These are phyloP conservation scores for Hiodon tergisus DNA, from an alignment of 2,113 vertebrate species.

Conservation along the genomic window DNA sequence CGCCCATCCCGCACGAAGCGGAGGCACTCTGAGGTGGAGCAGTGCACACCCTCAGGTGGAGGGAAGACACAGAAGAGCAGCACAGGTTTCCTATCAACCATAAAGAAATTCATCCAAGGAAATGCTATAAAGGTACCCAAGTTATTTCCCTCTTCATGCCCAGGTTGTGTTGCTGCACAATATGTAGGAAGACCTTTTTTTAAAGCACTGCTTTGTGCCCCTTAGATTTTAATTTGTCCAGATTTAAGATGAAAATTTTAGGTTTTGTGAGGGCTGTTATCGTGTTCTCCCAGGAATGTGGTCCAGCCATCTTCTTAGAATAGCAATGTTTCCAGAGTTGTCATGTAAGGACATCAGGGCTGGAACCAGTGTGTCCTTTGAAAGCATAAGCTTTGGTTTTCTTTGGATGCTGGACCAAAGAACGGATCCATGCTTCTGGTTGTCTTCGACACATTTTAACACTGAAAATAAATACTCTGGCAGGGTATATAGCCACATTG, in stretches of 20 bases:
- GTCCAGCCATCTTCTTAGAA: constrained; percentile 57
- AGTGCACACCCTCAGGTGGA: constrained; percentile 45
- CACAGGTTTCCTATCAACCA: constrained; percentile 64
- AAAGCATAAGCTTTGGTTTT: background rate
- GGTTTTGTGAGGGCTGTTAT: constrained; percentile 54
- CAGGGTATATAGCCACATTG: no score
- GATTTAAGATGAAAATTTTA: constrained; percentile 40
- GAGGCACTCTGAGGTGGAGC: constrained; percentile 72
- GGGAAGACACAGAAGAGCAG: constrained; percentile 67
- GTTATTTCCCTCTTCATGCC: constrained; percentile 39
- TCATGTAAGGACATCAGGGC: constrained; percentile 51
- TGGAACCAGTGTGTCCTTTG: constrained; percentile 23
- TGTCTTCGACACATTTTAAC: no score
- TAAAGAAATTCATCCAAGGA: constrained; percentile 68
- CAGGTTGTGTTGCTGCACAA: background rate
- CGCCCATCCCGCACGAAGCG: constrained; percentile 77
- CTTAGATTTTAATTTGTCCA: constrained; percentile 27
- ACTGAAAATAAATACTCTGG: no score
- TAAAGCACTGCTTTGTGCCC: background rate
- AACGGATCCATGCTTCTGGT: no score
- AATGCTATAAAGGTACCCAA: constrained; percentile 74
- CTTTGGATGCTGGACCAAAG: no score
- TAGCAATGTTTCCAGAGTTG: constrained; percentile 52
- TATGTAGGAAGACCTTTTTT: no score
- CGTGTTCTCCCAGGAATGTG: constrained; percentile 58